Conservation (phyloP, 2,797 vertebrate genomes). For the Poecilia velifera region DNA sequence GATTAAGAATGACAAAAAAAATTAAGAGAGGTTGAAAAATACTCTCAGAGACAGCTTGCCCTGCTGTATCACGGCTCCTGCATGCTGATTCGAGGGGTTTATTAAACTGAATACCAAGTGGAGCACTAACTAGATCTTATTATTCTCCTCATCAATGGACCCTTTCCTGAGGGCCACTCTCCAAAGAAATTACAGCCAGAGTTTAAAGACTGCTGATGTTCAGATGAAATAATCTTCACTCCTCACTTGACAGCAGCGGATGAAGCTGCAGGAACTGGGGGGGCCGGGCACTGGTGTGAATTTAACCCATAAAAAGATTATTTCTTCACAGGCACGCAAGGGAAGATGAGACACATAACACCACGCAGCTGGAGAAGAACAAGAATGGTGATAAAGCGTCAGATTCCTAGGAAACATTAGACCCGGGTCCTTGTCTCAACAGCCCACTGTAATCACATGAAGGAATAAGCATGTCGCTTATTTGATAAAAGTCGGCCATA, state of each 20-base stretch:
- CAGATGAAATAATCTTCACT: conserved; percentile 37
- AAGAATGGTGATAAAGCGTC: conserved; percentile 33
- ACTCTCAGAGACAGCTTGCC: conserved; percentile 28
- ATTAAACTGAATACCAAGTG: conserved; percentile 55
- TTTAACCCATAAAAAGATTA: conserved; percentile 2
- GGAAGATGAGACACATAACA: conserved; percentile 13
- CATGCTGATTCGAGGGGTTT: conserved; percentile 51
- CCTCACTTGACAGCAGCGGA: conserved; percentile 17
- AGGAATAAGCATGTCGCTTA: conserved; percentile 61
- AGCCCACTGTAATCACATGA: conserved; percentile 66
- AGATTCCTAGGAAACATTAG: conserved; percentile 33
- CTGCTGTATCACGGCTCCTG: conserved; percentile 30
- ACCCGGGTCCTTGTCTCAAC: conserved; percentile 27
- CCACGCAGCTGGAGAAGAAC: conserved; percentile 12
- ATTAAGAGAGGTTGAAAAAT: conserved; percentile 22
- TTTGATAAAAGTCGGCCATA: conserved; percentile 73
- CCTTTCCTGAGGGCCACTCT: conserved; percentile 34
- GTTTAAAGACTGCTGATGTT: conserved; percentile 37
- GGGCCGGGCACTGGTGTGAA: conserved; percentile 15
- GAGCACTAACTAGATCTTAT: conserved; percentile 32
- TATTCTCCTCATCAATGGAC: conserved; percentile 38
- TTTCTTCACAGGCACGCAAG: conserved; percentile 7
- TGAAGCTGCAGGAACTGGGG: conserved; percentile 3
- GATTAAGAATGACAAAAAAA: conserved; percentile 28
- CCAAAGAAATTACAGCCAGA: conserved; percentile 27